Evolutionary conservation across 2,888 invertebrate genomes (phyloP).

Genomic region (Scrobipalpa atriplicella): DNA sequence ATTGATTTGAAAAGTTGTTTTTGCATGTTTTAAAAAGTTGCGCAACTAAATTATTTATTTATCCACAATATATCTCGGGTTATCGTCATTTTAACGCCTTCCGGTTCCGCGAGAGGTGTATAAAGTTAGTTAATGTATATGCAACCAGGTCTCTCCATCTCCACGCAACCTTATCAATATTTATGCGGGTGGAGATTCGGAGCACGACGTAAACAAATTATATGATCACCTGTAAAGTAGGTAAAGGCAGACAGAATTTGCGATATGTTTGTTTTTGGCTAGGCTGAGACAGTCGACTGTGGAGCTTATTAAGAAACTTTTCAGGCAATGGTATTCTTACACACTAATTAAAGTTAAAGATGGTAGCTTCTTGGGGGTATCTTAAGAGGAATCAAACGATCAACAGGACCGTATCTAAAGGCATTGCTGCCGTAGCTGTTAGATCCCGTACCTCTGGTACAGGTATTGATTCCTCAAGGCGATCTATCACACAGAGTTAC

Average conservation of each 20-base stretch:
- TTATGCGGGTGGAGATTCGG: slow-evolving; percentile 1
- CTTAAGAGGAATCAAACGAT: no score
- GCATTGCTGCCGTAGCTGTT: no score
- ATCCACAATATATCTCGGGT: not conserved
- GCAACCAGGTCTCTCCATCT: not conserved
- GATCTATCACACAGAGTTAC: no score
- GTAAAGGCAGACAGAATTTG: not conserved
- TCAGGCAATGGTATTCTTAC: no score
- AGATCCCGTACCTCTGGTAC: no score
- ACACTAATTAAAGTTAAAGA: no score
- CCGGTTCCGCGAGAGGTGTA: not conserved
- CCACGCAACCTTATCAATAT: slow-evolving; percentile 13
- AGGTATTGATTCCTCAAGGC: no score
- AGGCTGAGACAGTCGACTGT: no score
- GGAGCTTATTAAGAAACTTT: no score
- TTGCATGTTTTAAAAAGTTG: not conserved
- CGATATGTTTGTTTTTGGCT: no score
- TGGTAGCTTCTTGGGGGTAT: no score
- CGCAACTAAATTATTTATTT: not conserved
- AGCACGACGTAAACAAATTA: slow-evolving; percentile 24
- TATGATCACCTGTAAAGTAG: not conserved
- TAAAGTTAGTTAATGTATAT: slow-evolving; percentile 9
- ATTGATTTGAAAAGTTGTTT: not conserved
- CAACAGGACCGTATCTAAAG: no score
- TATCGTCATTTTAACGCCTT: not conserved